Percentiles rank a stretch among this genome's conserved stretches.
These are phyloP conservation scores for Punctoribates punctum DNA, from an alignment of 2,888 invertebrate species.

Conservation along the genomic window DNA sequence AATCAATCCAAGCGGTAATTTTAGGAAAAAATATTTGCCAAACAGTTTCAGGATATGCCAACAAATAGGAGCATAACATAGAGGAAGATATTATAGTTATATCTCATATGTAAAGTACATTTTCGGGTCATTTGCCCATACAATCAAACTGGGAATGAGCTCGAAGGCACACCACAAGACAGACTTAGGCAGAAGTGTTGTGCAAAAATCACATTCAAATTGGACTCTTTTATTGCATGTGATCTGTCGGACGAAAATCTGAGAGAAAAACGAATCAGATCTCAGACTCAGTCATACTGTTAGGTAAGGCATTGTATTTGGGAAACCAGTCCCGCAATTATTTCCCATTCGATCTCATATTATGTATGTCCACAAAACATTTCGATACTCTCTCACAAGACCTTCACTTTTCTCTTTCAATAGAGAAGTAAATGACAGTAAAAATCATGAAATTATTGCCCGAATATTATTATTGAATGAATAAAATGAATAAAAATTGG, in stretches of 20 bases:
- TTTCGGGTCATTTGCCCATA: conserved; percentile 7
- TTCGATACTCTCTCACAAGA: neutral
- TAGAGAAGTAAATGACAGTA: conserved; percentile 26
- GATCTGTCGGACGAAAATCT: conserved; percentile 5
- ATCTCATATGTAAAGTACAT: neutral
- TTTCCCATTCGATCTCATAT: neutral
- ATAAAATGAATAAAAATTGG: conserved; percentile 2
- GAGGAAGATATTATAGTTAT: conserved; percentile 14
- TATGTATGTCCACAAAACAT: conserved; percentile 26
- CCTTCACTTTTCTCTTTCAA: neutral
- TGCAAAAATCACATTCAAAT: conserved; percentile 6
- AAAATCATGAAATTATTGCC: conserved; percentile 29
- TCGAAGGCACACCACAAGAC: neutral
- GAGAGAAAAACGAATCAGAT: neutral
- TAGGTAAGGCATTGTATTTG: neutral
- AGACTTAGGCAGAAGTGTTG: neutral
- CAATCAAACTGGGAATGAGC: conserved; percentile 3
- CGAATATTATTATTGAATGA: conserved; percentile 24
- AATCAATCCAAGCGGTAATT: conserved; percentile 24
- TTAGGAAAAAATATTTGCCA: neutral
- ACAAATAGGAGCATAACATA: neutral
- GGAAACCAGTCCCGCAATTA: conserved; percentile 28
- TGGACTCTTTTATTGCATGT: conserved; percentile 4
- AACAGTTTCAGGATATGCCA: conserved; percentile 10
- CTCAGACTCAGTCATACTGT: neutral